These are phyloP conservation scores for Tachystola acroxantha DNA, from an alignment of 2,888 invertebrate species.

Conservation along the genomic window DNA sequence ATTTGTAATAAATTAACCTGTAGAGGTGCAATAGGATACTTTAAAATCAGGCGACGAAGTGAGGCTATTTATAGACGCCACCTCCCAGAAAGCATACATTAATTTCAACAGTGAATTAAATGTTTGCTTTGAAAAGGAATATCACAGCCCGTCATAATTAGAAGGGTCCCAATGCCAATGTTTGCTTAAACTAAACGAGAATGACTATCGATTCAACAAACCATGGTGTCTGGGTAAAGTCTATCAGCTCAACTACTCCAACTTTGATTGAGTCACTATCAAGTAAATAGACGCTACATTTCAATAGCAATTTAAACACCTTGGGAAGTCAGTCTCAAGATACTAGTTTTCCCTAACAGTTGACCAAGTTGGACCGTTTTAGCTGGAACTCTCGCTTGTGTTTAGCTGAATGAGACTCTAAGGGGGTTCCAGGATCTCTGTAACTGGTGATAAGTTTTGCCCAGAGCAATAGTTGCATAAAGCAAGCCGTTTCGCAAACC, in stretches of 20 bases:
- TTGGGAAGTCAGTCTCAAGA: conserved; percentile 44
- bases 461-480: conserved; percentile 48
- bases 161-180: too few relatives aligned
- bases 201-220: neutral
- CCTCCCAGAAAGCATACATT: too few relatives aligned
- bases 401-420: conserved; percentile 22
- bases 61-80: too few relatives aligned
- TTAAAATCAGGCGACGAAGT: neutral
- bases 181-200: too few relatives aligned
- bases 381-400: conserved; percentile 34
- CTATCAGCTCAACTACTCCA: conserved; percentile 3
- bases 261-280: conserved; percentile 19
- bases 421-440: conserved; percentile 28
- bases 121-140: neutral
- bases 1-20: conserved; percentile 11
- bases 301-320: conserved; percentile 52
- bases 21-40: conserved; percentile 3
- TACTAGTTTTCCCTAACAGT: conserved; percentile 39
- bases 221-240: neutral
- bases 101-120: neutral
- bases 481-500: conserved; percentile 54
- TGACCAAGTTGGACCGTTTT: conserved; percentile 37
- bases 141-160: neutral
- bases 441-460: conserved; percentile 37
- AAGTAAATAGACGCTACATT: conserved; percentile 35